Evolutionary conservation across 2,113 vertebrate genomes (phyloP).

Genomic region (Etia nguti): DNA sequence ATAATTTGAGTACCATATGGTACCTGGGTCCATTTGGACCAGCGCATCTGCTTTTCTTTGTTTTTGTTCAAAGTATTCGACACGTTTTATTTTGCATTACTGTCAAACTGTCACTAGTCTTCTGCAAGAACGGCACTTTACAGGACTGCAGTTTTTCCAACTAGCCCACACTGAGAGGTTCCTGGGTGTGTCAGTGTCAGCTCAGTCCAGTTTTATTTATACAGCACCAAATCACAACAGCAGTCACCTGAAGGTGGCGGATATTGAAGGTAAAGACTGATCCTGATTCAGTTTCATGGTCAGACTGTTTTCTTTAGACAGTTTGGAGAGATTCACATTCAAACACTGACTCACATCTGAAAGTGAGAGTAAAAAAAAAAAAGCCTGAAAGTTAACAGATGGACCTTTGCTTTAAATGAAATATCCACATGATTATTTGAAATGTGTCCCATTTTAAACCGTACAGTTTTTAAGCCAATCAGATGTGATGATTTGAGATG

Average conservation of each 20-base stretch:
- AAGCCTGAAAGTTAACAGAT: background rate
- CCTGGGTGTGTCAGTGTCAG: background rate
- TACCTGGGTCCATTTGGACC: background rate
- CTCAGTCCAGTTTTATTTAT: background rate
- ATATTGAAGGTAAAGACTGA: background rate
- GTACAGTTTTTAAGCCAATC: background rate
- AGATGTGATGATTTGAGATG: background rate
- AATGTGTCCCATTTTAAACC: background rate
- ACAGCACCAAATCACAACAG: too few species aligned
- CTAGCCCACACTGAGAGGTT: background rate
- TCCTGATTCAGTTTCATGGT: background rate
- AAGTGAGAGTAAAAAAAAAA: too few species aligned
- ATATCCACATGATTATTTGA: background rate
- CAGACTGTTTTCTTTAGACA: background rate
- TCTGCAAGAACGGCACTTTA: background rate
- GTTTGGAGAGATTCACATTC: background rate
- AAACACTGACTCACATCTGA: background rate
- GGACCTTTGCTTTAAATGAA: background rate
- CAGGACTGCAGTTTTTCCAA: rapidly evolving
- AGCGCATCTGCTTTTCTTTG: background rate
- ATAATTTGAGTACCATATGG: background rate
- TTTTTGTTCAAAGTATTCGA: too few species aligned
- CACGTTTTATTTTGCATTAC: background rate
- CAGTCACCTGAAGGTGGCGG: background rate
- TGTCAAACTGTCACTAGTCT: background rate